Evolutionary conservation across 2,113 vertebrate species (phyloP).

Genomic region (Phylloscopus trochiloides): DNA sequence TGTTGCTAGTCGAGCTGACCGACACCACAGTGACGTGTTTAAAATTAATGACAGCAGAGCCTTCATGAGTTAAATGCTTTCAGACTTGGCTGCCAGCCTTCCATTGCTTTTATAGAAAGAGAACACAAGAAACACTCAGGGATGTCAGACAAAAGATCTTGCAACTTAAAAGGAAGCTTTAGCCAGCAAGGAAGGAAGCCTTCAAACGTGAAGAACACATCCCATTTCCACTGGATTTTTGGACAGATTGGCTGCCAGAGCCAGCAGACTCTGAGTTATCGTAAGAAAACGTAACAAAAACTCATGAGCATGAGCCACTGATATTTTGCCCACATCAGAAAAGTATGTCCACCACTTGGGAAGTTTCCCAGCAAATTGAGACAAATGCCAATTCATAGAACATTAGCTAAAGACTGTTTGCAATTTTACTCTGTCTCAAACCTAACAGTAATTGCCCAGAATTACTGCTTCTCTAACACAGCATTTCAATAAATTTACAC

Average conservation of each 20-base stretch:
- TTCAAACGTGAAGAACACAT: background rate
- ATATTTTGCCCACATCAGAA: background rate
- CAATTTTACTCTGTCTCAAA: background rate
- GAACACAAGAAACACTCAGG: conserved; percentile 50
- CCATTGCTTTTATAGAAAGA: background rate
- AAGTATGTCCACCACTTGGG: background rate
- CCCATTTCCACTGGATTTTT: background rate
- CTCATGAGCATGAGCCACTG: background rate
- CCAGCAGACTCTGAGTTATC: background rate
- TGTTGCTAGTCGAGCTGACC: conserved; percentile 39
- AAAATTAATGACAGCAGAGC: conserved; percentile 50
- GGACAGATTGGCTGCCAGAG: background rate
- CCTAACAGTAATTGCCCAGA: background rate
- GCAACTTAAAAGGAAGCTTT: conserved; percentile 39
- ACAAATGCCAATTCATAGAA: background rate
- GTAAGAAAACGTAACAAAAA: background rate
- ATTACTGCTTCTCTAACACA: background rate
- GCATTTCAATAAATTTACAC: background rate
- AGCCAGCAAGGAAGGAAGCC: background rate
- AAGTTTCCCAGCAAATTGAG: background rate
- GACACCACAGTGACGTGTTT: conserved; percentile 7
- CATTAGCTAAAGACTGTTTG: background rate
- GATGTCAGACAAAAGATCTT: conserved; percentile 16
- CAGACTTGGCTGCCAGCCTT: conserved; percentile 34
- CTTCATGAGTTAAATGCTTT: conserved; percentile 55